Base-by-base conservation (phyloP, 1,140 invertebrate species). In the Tenebrio molitor region DNA sequence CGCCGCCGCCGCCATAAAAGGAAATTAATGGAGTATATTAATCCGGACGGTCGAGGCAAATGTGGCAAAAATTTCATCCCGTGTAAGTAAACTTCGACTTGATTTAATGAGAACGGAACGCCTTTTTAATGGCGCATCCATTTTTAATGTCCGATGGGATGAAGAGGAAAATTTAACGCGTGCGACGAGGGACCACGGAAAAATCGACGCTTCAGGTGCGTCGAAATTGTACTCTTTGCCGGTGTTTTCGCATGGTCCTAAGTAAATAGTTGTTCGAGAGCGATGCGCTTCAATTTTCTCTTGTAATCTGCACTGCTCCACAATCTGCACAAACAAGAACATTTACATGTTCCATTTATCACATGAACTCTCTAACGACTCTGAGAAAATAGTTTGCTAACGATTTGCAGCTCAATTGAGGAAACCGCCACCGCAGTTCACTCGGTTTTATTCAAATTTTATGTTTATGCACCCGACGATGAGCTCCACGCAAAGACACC, bases 281-380 rank as follows among this genome's bases (percentile, higher is more conserved):
- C 44, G 23, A 8, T 50, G 44, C 16, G 44, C 19, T 12, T 50
- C 44, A 50, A 50, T 21, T 50, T 50, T 50, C 19, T 8, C 44
- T 50, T 50, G 14, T 50, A 50, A 50, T 50, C 44, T 50, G 16
- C 17, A 19, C 44, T 17, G 14, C 6, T 10, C 4, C 10, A 33
- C 29, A 33, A 33, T 33, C 4, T 50, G 44, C 44, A 50, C 44
- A 50, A 50, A 50, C 44, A 50, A 50, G 19, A 50, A 21, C 44
- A 50, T 50, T 50, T 50, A 50, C 44, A 50, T 50, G 44, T 50
- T 21, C 44, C 19, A 50, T 50, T 50, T 50, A 50, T 50, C 44
- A 50, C 44, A 50, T 17, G 44, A 19, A 50, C 16, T 50, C 4
- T 4, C 19, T 19, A 50, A 50, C 23, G 44, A 19, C 15, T 17